phyloP scores from a whole-genome alignment of 1,140 invertebrate species.

The Lanistes nyassanus region DNA sequence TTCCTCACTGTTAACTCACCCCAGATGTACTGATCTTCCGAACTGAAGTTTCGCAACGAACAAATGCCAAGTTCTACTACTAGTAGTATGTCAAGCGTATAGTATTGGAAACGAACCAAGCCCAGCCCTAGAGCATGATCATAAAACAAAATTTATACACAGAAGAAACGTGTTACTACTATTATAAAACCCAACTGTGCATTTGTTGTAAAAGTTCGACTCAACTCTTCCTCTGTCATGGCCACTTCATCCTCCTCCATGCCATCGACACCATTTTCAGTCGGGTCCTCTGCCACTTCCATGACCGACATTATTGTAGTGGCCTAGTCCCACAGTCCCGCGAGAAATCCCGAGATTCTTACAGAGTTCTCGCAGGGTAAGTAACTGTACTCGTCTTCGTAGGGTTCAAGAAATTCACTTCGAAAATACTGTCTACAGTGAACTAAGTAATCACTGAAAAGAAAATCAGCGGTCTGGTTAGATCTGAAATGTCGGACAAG shows the following conservation, averaged over 20 bases:
- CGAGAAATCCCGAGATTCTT: constrained; percentile 19
- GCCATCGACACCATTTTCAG: constrained; percentile 21
- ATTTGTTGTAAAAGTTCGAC: constrained; percentile 8
- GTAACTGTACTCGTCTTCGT: background rate
- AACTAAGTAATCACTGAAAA: background rate
- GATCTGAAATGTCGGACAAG: constrained; percentile 11
- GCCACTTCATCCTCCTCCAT: constrained; percentile 18
- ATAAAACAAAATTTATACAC: background rate
- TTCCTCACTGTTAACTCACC: too few relatives aligned
- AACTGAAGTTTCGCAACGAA: too few relatives aligned
- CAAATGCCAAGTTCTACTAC: background rate
- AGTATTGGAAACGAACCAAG: background rate
- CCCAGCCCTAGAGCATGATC: too few relatives aligned
- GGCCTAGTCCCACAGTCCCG: background rate
- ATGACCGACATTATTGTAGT: constrained; percentile 31
- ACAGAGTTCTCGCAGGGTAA: background rate
- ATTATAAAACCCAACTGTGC: background rate
- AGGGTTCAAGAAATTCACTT: too few relatives aligned
- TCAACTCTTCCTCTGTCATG: constrained; percentile 32
- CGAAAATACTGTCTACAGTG: too few relatives aligned
- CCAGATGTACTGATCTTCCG: background rate
- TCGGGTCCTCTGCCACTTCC: constrained; percentile 25
- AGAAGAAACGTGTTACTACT: background rate
- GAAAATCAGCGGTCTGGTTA: background rate
- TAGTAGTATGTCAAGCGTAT: background rate